A percentile compares a stretch with the other conserved stretches of the same genome.
These are phyloP conservation scores for Cyclina sinensis DNA, from an alignment of 1,140 invertebrate species.

Conservation along the genomic window DNA sequence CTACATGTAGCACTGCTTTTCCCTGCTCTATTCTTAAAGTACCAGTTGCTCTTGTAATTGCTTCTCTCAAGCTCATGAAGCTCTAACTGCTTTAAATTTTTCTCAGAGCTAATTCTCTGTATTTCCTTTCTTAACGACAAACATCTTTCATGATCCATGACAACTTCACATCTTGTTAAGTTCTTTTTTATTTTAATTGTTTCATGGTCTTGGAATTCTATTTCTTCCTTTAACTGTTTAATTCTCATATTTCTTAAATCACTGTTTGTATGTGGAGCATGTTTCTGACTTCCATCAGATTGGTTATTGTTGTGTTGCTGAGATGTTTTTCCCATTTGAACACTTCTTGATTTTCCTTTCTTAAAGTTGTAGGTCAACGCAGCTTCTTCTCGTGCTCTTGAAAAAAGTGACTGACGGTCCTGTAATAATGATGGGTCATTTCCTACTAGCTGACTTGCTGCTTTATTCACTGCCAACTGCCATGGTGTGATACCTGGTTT, in stretches of 20 bases:
- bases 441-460: constrained; percentile 15
- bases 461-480: constrained; percentile 26
- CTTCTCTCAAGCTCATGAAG: constrained; percentile 28
- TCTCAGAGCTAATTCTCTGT: constrained; percentile 13
- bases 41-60: constrained; percentile 6
- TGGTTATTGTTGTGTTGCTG: not conserved
- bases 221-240: constrained; percentile 32
- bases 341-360: constrained; percentile 30
- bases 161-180: constrained; percentile 33
- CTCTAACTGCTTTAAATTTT: constrained; percentile 21
- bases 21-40: constrained; percentile 23
- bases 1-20: constrained; percentile 22
- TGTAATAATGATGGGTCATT: constrained; percentile 24
- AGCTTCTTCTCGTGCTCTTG: constrained; percentile 17
- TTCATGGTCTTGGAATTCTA: constrained; percentile 28
- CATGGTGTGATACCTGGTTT: constrained; percentile 27
- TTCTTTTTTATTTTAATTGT: constrained; percentile 27
- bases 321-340: constrained; percentile 26
- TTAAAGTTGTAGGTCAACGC: constrained; percentile 3
- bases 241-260: constrained; percentile 26
- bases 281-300: not conserved
- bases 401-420: not conserved
- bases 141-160: constrained; percentile 14
- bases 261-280: constrained; percentile 29
- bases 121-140: constrained; percentile 13